Base-by-base conservation (phyloP, 2,113 vertebrate genomes). In the Dicrurus megarhynchus region DNA sequence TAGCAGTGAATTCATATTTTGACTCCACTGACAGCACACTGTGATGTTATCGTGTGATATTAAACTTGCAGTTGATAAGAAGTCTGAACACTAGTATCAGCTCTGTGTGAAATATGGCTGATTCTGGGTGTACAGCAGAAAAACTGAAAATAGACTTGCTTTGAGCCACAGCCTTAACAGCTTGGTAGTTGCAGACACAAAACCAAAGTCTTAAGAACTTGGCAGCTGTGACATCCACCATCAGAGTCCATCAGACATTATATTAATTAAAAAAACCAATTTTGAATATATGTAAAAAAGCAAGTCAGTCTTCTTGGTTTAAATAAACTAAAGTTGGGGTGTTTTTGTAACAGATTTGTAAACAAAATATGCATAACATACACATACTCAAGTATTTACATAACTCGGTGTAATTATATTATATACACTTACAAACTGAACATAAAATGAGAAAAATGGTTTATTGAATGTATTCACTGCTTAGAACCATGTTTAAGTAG, bases 61-160 rank as follows among this genome's bases (percentile, higher is more conserved):
- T 95, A 90, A 95, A 87, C 93, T 73, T 83, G 6, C 75, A 59
- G 82, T 76, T 95, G 93, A 78, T 96, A 93, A 78, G 59, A 80
- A 87, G 70, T 76, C 84, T 93, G 87, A 91, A 42, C 2, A 4
- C 26, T 69, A 2, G 52, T 71, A 75, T 84, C 83, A 80, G 70
- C 47, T 41, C 67, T 85, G 39, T 1, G 3, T 84, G 91, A 96
- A 93, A 83, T 94, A 70, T 32, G n/a, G 42, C 50, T 86, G 42
- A 91, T 85, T 86, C 69, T 71, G 33, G 27, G 49, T 69, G 7
- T 67, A 21, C 42, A 90, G 35, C 42, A 94, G 57, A 80, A 93
- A 84, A 95, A 82, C 52, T 90, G 87, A 89, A 93, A 94, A 90
- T 5, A 76, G 27, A 24, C 50, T 76, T 47, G 20, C 12, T 26